Base-by-base conservation (phyloP, 2,797 vertebrate species). In the Thripadectes ignobilis region DNA sequence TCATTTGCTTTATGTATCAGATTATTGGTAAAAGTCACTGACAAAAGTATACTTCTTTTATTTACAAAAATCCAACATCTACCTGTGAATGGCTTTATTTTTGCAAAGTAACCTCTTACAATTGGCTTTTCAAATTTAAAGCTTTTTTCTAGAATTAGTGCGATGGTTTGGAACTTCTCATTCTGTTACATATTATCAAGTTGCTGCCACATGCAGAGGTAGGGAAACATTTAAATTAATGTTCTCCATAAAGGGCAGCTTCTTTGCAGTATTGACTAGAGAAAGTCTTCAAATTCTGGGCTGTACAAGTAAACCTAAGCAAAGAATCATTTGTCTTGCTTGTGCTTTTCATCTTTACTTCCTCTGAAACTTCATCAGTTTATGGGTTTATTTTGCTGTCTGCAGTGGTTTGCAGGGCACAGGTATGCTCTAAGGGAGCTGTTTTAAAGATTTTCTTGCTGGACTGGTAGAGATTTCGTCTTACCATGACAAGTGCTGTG, bases 21-120 rank as follows among this genome's bases (percentile, higher is more conserved):
- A 30, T 74, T 82, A 81, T 73, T 58, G 14, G 23, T 51, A 61
- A 68, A 75, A n/a, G 65, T 61, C 39, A 66, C 27, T 61, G 27
- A 61, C 48, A 54, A 14, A 76, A 65, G 41, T 43, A 32, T n/a
- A n/a, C 17, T 67, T 62, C 8, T 39, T 38, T 74, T 55, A 59
- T 84, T 49, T 87, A 66, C 45, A 77, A 65, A 74, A 82, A 74
- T 67, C 38, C 23, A 68, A 12, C 24, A 62, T 51, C 58, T 93
- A 52, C 54, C 46, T 55, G 9, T 84, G 81, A 82, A 49, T 72
- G 61, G 39, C 26, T 95, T 94, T 92, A 46, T 84, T 93, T 96
- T 83, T 51, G 73, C 57, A 26, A 85, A 38, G 61, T 54, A 93
- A 74, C 10, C 5, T 9, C 67, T 93, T 93, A 43, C 30, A 49